Percentiles rank a stretch among this genome's conserved stretches.
Conservation (phyloP, 2,888 invertebrate genomes). For the Lepas anatifera region DNA sequence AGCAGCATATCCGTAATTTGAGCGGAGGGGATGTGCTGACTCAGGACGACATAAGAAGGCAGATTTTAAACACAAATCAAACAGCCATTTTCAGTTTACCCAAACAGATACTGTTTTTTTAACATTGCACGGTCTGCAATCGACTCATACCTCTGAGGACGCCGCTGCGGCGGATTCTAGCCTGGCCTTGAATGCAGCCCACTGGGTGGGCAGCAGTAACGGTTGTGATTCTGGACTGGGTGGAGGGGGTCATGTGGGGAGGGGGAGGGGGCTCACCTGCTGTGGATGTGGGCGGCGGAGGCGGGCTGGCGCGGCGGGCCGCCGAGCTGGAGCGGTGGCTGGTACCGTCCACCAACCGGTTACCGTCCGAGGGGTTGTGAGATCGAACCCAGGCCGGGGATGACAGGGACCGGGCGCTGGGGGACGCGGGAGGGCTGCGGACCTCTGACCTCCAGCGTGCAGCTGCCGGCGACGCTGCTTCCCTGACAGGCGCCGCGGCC, state of each 20-base stretch:
- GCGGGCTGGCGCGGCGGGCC: neutral
- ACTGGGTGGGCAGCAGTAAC: conserved; percentile 2
- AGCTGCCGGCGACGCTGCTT: conserved; percentile 48
- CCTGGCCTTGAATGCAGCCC: neutral
- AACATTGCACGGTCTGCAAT: no score
- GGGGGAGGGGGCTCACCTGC: neutral
- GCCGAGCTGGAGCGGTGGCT: conserved; percentile 17
- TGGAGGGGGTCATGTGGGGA: neutral
- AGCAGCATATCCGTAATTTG: no score
- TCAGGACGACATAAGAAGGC: no score
- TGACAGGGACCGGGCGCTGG: conserved; percentile 31
- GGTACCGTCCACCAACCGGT: conserved; percentile 32
- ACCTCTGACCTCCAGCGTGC: conserved; percentile 46
- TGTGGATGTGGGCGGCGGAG: neutral
- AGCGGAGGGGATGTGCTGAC: no score
- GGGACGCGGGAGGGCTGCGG: conserved; percentile 33
- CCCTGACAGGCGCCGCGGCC: conserved; percentile 44
- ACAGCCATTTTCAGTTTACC: no score
- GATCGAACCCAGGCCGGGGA: conserved; percentile 30
- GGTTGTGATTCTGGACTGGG: neutral
- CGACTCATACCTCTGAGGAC: no score
- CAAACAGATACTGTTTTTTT: no score
- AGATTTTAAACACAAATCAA: no score
- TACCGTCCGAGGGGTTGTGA: conserved; percentile 33
- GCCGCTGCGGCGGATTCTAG: no score